Evolutionary conservation across 2,797 vertebrate genomes (phyloP).

Genomic region (Rhabdophis nuchalis): DNA sequence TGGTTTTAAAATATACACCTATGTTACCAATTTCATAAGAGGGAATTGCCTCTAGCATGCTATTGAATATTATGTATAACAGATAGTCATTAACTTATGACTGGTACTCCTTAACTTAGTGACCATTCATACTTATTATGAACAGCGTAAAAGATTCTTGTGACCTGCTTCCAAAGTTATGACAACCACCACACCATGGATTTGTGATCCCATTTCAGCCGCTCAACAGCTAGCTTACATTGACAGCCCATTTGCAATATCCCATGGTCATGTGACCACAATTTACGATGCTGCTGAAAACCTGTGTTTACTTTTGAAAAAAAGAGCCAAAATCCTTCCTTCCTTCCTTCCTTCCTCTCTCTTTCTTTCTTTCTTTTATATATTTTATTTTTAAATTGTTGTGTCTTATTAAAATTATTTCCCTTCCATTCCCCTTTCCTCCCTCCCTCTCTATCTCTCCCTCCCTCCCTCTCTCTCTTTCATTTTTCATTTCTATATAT

Average conservation of each 20-base stretch:
- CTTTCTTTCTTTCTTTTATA: background rate
- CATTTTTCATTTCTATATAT: background rate
- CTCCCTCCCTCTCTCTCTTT: background rate
- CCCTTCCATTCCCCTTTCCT: background rate
- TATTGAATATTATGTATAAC: background rate
- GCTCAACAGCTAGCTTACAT: background rate
- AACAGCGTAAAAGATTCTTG: background rate
- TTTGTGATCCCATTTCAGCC: background rate
- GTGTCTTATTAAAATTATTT: background rate
- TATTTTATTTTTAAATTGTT: background rate
- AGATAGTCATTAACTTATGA: background rate
- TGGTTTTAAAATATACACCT: background rate
- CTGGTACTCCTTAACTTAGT: background rate
- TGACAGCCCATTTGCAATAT: background rate
- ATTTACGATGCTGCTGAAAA: background rate
- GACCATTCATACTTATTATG: background rate
- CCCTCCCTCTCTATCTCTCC: too few species aligned
- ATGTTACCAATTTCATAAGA: background rate
- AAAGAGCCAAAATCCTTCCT: background rate
- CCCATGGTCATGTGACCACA: background rate
- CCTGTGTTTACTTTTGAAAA: background rate
- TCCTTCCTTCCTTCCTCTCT: fast-evolving
- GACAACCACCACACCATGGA: background rate
- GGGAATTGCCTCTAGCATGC: background rate
- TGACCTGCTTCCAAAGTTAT: background rate